Conservation (phyloP, 2,797 vertebrate species). For the Numenius phaeopus region DNA sequence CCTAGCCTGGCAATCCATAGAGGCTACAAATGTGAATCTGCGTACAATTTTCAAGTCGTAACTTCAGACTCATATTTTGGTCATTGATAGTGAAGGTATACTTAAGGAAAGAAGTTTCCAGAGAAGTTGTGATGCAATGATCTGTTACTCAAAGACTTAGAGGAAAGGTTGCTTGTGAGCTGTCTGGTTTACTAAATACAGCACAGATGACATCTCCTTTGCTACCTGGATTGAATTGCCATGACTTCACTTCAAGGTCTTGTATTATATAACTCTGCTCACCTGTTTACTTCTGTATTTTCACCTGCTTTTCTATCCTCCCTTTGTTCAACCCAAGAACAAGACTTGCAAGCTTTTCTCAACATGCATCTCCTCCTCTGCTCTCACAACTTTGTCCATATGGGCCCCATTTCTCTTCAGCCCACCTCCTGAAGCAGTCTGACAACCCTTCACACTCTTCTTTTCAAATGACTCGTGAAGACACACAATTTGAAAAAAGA, state of each 20-base stretch:
- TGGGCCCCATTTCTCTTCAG: neutral
- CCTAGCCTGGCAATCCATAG: neutral
- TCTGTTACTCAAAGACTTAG: neutral
- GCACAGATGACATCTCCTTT: neutral
- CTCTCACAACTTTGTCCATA: neutral
- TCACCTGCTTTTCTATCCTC: neutral
- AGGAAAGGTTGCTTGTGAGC: neutral
- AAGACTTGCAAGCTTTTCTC: neutral
- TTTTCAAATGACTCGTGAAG: neutral
- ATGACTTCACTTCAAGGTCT: neutral
- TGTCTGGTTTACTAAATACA: neutral
- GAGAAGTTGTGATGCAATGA: neutral
- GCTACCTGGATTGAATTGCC: neutral
- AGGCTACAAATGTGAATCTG: rapidly evolving
- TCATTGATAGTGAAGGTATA: neutral
- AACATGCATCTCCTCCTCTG: neutral
- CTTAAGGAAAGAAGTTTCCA: neutral
- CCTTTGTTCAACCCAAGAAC: neutral
- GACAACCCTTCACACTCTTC: neutral
- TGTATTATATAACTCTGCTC: neutral
- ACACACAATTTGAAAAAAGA: neutral
- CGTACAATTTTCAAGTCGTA: neutral
- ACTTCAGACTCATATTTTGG: neutral
- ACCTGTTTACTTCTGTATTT: neutral
- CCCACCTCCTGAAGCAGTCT: neutral